These are phyloP conservation scores for Dryas iulia DNA, from an alignment of 1,140 invertebrate species.

Conservation along the genomic window DNA sequence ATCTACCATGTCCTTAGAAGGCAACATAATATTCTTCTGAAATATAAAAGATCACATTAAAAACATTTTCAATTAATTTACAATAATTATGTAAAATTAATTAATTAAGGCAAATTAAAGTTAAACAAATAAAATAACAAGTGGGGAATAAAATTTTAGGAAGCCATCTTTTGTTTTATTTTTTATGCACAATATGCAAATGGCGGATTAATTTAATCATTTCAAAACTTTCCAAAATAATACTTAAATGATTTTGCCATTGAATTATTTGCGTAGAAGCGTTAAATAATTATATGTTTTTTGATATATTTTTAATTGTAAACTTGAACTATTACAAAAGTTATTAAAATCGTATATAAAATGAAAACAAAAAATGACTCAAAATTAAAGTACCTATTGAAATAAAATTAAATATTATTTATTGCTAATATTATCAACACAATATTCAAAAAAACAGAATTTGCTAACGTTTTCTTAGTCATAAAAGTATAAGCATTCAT, in stretches of 20 bases:
- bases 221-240: background rate
- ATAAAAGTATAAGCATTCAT: no score
- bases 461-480: no score
- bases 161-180: background rate
- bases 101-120: background rate
- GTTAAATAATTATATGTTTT: background rate
- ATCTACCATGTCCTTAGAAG: slow-evolving; percentile 43
- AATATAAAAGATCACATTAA: slow-evolving; percentile 30
- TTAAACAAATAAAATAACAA: background rate
- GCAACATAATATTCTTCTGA: slow-evolving; percentile 53
- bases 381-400: no score
- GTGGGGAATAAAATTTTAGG: background rate
- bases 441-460: no score
- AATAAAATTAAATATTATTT: no score
- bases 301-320: background rate
- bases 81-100: background rate
- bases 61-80: slow-evolving; percentile 15
- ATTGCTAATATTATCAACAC: no score
- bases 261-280: background rate
- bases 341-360: no score
- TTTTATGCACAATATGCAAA: background rate
- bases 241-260: background rate
- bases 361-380: no score
- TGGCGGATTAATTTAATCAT: background rate
- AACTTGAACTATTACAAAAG: no score